A percentile compares a stretch with the other conserved stretches of the same genome.
Evolutionary conservation across 2,113 vertebrate genomes (phyloP).

Genomic region (Phoxinus phoxinus): DNA sequence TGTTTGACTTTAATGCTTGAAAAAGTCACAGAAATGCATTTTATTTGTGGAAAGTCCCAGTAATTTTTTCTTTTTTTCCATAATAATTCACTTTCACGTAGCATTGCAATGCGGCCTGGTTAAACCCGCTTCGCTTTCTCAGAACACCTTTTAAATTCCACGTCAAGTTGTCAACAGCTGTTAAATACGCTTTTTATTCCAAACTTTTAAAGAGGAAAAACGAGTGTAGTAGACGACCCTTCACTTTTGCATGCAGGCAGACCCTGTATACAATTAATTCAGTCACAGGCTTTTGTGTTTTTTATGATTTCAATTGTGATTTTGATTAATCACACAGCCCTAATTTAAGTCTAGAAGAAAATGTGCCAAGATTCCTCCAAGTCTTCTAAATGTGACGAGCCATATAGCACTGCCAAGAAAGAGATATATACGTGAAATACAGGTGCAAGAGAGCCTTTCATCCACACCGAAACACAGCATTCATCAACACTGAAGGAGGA

Average conservation of each 20-base stretch:
- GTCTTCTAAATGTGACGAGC: background rate
- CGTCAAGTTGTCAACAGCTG: background rate
- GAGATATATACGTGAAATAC: background rate
- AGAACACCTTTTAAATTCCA: background rate
- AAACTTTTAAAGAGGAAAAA: background rate
- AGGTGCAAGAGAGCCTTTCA: background rate
- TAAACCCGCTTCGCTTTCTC: background rate
- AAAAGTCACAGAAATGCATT: background rate
- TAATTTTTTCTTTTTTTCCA: background rate
- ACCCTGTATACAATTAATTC: background rate
- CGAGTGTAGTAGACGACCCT: background rate
- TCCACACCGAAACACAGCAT: constrained; percentile 4
- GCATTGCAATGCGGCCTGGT: background rate
- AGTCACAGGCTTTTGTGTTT: background rate
- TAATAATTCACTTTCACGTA: background rate
- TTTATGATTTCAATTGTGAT: background rate
- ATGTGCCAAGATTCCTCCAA: background rate
- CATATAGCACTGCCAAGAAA: background rate
- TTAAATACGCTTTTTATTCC: background rate
- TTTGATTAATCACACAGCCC: constrained; percentile 7
- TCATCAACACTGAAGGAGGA: background rate
- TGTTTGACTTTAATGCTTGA: background rate
- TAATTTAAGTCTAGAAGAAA: background rate
- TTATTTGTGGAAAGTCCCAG: background rate
- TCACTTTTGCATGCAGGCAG: background rate